A percentile compares a stretch with the other conserved stretches of the same genome.
phyloP scores from a whole-genome alignment of 2,888 invertebrate species.

The Rhogogaster chlorosoma region DNA sequence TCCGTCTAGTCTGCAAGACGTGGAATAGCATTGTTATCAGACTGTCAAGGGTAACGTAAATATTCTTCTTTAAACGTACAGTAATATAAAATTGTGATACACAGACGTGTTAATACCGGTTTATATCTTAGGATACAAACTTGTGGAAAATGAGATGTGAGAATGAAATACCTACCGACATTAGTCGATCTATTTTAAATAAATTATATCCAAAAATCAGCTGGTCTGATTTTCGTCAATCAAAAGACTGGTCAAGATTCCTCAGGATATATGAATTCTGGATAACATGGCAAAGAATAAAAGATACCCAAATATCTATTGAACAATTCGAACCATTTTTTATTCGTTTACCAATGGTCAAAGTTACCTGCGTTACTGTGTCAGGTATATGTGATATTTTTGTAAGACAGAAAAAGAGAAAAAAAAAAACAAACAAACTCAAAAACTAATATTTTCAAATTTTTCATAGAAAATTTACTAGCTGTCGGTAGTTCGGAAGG shows the following conservation, averaged over 20 bases:
- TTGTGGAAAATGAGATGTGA: conserved; percentile 66
- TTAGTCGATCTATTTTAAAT: conserved; percentile 63
- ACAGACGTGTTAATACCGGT: neutral
- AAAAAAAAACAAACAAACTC: neutral
- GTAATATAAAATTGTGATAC: neutral
- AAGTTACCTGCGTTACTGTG: conserved; percentile 62
- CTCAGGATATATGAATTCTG: conserved; percentile 63
- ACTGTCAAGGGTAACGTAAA: conserved; percentile 60
- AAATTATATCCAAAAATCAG: conserved; percentile 60
- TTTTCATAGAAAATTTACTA: conserved; percentile 62
- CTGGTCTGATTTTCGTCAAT: conserved; percentile 57
- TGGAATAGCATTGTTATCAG: conserved; percentile 64
- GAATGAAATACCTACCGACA: conserved; percentile 62
- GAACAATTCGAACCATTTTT: conserved; percentile 56
- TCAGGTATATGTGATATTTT: conserved; percentile 60
- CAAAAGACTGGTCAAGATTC: conserved; percentile 57
- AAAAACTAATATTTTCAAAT: neutral
- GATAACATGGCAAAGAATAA: conserved; percentile 61
- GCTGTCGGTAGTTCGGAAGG: conserved; percentile 68
- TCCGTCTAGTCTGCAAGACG: conserved; percentile 61
- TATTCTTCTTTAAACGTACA: conserved; percentile 6
- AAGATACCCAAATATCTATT: conserved; percentile 46
- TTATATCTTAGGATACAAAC: conserved; percentile 59
- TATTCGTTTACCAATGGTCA: conserved; percentile 55
- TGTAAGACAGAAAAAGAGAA: neutral